phyloP scores from a whole-genome alignment of 1,140 invertebrate genomes.

The Ceratina japonica region DNA sequence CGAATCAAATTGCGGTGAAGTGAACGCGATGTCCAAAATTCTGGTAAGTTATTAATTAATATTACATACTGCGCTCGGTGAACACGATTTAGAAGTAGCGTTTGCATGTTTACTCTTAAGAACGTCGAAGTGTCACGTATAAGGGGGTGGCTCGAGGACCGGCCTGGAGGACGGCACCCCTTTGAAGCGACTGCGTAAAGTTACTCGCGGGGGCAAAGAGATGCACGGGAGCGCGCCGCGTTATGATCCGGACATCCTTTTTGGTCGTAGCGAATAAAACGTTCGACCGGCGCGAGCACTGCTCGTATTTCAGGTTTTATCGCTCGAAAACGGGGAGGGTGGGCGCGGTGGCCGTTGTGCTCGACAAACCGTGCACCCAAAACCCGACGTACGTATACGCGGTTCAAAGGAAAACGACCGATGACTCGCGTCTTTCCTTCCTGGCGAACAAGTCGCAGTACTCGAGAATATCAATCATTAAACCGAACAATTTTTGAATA shows the following conservation, averaged over 20 bases:
- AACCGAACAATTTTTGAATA: background rate
- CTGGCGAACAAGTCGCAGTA: constrained; percentile 9
- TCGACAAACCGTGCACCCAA: constrained; percentile 42
- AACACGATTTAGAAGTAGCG: background rate
- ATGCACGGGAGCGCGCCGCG: constrained; percentile 44
- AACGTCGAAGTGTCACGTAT: background rate
- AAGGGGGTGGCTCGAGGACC: background rate
- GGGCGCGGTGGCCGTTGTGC: constrained; percentile 12
- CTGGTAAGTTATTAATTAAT: constrained; percentile 18
- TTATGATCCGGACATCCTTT: constrained; percentile 77
- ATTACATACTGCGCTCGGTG: background rate
- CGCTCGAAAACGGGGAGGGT: constrained; percentile 68
- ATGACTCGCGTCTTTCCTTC: background rate
- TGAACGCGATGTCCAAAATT: background rate
- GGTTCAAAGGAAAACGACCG: background rate
- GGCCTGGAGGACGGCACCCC: background rate
- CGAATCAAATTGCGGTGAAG: background rate
- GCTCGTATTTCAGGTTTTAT: constrained; percentile 78
- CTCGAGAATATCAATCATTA: background rate
- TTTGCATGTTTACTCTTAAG: background rate
- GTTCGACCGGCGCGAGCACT: constrained; percentile 47
- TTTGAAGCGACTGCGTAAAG: constrained; percentile 55
- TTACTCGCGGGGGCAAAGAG: constrained; percentile 60
- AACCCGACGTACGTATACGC: background rate
- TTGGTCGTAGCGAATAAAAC: constrained; percentile 49